Evolutionary conservation across 2,888 invertebrate species (phyloP).

Genomic region (Cheilosia scutellata): DNA sequence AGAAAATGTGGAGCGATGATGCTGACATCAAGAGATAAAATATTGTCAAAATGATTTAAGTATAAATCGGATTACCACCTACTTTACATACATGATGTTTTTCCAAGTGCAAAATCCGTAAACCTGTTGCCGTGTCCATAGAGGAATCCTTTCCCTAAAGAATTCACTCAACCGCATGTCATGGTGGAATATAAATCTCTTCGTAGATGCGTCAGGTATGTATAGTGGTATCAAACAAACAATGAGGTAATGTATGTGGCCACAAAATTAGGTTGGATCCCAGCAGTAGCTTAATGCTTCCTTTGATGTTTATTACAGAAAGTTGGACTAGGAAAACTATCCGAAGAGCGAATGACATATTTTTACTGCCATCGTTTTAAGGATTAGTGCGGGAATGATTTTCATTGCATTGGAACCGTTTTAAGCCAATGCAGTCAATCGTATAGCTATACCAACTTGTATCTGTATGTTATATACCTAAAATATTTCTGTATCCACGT

Average conservation of each 20-base stretch:
- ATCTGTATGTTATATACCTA: too few species aligned
- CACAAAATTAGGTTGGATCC: slow-evolving; percentile 48
- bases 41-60: slow-evolving; percentile 43
- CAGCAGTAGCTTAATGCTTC: slow-evolving; percentile 26
- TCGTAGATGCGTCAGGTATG: not conserved
- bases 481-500: too few species aligned
- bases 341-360: slow-evolving; percentile 12
- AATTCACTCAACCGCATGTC: slow-evolving; percentile 11
- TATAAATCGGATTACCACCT: slow-evolving; percentile 17
- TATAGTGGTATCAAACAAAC: not conserved
- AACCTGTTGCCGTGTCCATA: slow-evolving; percentile 32
- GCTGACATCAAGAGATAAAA: slow-evolving; percentile 1
- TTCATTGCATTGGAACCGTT: too few species aligned
- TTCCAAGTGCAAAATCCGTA: slow-evolving; percentile 6
- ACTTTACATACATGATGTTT: not conserved
- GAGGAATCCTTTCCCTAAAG: not conserved
- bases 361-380: not conserved
- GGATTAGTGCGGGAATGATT: too few species aligned
- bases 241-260: slow-evolving; percentile 37
- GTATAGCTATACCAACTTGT: too few species aligned
- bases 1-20: not conserved
- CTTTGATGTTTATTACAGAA: slow-evolving; percentile 24
- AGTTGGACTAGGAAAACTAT: slow-evolving; percentile 3
- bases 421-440: too few species aligned
- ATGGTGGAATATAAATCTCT: slow-evolving; percentile 36